phyloP scores from a whole-genome alignment of 2,113 vertebrate genomes.

The Paramormyrops kingsleyae region DNA sequence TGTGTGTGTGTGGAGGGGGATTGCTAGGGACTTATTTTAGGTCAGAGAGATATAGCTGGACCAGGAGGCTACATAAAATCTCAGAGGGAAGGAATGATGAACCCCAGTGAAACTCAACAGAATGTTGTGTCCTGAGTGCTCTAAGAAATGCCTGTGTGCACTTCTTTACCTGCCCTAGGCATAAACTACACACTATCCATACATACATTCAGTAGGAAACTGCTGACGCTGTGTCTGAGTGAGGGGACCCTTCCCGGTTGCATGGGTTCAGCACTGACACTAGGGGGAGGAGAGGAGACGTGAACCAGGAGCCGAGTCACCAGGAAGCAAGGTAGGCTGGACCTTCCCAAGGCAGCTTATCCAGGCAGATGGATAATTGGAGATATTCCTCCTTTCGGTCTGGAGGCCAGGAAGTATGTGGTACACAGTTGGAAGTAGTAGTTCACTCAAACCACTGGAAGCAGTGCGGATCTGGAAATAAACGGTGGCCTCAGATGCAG shows the following conservation, averaged over 20 bases:
- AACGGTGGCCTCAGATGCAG: background rate
- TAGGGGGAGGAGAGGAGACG: no score
- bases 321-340: no score
- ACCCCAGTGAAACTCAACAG: constrained; percentile 49
- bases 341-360: no score
- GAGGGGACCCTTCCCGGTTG: no score
- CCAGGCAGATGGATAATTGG: no score
- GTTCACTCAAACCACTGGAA: no score
- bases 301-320: no score
- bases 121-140: constrained; percentile 41
- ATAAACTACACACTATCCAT: background rate
- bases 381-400: background rate
- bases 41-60: constrained; percentile 56
- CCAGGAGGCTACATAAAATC: constrained; percentile 65
- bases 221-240: no score
- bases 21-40: constrained; percentile 68
- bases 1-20: background rate
- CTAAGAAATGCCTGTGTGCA: constrained; percentile 29
- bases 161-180: background rate
- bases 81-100: constrained; percentile 57
- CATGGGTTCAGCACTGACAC: no score
- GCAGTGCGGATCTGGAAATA: background rate
- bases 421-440: background rate
- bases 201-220: background rate
- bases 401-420: background rate